These are phyloP conservation scores for Leptogaster cylindrica DNA, from an alignment of 2,888 invertebrate genomes.

Conservation along the genomic window DNA sequence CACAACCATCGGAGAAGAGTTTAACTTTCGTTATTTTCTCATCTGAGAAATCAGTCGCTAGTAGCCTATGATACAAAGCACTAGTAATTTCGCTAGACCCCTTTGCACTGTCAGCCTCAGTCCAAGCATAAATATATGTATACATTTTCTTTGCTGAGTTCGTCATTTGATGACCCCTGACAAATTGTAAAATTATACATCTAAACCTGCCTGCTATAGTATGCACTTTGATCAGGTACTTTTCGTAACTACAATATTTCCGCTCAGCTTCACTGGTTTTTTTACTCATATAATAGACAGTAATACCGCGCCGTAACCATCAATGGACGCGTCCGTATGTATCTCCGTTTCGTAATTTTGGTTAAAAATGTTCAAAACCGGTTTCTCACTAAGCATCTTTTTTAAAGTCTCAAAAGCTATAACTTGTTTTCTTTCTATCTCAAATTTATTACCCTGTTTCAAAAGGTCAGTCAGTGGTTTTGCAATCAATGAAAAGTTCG, in stretches of 20 bases:
- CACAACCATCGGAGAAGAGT: neutral
- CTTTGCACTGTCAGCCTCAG: neutral
- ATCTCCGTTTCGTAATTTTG: constrained; percentile 49
- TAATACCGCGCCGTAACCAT: too few species aligned
- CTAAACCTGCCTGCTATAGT: neutral
- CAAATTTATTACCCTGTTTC: neutral
- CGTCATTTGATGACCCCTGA: neutral
- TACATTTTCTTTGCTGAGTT: neutral
- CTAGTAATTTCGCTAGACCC: neutral
- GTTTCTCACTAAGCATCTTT: constrained; percentile 15
- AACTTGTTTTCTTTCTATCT: neutral
- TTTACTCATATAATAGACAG: too few species aligned
- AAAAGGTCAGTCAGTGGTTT: neutral
- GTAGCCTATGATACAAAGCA: too few species aligned
- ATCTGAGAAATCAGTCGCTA: too few species aligned
- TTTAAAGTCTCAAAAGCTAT: neutral
- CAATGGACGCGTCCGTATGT: constrained; percentile 51
- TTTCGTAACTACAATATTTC: too few species aligned
- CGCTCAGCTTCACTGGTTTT: too few species aligned
- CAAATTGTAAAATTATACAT: neutral
- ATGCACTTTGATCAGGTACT: neutral
- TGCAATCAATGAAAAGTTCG: constrained; percentile 1
- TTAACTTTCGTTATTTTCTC: neutral
- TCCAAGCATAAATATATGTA: neutral
- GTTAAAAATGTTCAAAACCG: constrained; percentile 51